phyloP scores from a whole-genome alignment of 2,888 invertebrate genomes.

The Eupeodes luniger region DNA sequence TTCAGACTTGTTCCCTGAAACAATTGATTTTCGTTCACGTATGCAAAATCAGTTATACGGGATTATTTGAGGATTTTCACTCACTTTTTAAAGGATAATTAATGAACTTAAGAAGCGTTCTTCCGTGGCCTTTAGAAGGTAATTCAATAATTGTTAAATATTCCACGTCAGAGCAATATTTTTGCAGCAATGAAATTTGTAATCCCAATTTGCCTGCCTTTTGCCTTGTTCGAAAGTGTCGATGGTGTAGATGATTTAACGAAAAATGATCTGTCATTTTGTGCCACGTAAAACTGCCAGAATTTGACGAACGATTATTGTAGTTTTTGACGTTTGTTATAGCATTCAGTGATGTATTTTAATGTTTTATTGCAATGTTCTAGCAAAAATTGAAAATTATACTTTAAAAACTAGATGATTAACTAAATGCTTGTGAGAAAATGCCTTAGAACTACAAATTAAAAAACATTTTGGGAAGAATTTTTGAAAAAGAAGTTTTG shows the following conservation, averaged over 20 bases:
- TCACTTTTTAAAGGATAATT: not conserved
- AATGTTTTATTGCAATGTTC: not conserved
- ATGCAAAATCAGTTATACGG: conserved; percentile 3
- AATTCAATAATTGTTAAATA: conserved; percentile 45
- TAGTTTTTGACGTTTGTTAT: conserved; percentile 43
- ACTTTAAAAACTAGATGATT: no score
- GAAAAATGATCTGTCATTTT: conserved; percentile 72
- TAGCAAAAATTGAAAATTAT: not conserved
- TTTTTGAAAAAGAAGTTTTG: no score
- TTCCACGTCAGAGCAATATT: conserved; percentile 76
- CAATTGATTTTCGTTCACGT: conserved; percentile 49
- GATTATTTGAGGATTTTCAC: not conserved
- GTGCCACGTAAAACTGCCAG: conserved; percentile 74
- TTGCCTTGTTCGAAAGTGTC: conserved; percentile 71
- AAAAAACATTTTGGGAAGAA: no score
- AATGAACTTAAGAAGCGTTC: not conserved
- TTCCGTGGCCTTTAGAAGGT: conserved; percentile 24
- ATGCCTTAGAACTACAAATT: no score
- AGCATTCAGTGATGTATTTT: not conserved
- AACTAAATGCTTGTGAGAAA: no score
- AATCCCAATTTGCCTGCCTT: conserved; percentile 71
- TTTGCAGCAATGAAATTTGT: conserved; percentile 57
- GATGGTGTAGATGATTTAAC: conserved; percentile 71
- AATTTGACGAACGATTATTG: conserved; percentile 59
- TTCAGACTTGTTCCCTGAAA: conserved; percentile 27